Evolutionary conservation across 2,888 invertebrate species (phyloP), one percentile per base, ranked within the genome.

Genomic region (Heliconius hortense): DNA sequence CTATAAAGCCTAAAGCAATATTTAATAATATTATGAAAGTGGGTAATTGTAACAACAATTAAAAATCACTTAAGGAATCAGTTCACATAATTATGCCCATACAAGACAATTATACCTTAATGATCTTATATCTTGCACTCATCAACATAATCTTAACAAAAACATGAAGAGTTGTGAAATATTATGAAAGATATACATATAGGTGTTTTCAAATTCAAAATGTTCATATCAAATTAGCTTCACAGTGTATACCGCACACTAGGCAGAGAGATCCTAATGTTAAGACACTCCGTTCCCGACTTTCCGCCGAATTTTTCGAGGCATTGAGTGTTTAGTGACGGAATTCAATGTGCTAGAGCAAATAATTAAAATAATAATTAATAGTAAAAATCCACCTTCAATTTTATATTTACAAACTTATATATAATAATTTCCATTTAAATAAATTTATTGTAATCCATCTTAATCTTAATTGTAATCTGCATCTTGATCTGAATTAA

Each of bases 41-140:
- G 21, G n/a, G 11, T 35, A 69, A 69, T 69, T n/a, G 24, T 24
- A 5, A 24, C 8, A 69, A 31, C 35, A 31, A 69, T 69, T 56
- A 69, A 69, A 69, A 15, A 24, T 10, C 56, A 56, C 31, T 69
- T 69, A 35, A 68, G n/a, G 18, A 69, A 69, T 56, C 31, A 31
- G 35, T 31, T 69, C 11, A 69, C 8, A 69, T 31, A 24, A 69
- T 69, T 15, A 69, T n/a, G 35, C n/a, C 10, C 10, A 56, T 31
- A 24, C 8, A n/a, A 69, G 31, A 15, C 31, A 69, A 56, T 56
- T 56, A 69, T 69, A 0, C 24, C 13, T 31, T 56, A 69, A 69
- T 56, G 56, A 56, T 28, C 7, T 31, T 69, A 24, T 31, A 69
- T 31, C 21, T 31, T 21, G 11, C 11, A 35, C 18, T 15, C n/a